Evolutionary conservation across 2,113 vertebrate species (phyloP).

Genomic region (Ammospiza nelsoni): DNA sequence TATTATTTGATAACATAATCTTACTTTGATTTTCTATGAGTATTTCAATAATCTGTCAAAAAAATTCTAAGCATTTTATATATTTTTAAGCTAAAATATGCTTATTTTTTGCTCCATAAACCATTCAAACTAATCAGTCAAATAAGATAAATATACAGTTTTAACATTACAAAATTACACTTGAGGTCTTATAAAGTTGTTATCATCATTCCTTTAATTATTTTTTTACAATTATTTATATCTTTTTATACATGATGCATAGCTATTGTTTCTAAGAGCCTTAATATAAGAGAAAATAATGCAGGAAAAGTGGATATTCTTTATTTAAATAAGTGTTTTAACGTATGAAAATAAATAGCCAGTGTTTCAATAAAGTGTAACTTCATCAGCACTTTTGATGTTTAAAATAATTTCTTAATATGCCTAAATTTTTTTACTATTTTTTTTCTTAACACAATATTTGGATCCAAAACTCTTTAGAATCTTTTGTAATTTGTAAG

Average conservation of each 20-base stretch:
- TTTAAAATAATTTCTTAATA: background rate
- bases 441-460: background rate
- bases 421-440: fast-evolving
- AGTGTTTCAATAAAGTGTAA: background rate
- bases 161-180: background rate
- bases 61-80: background rate
- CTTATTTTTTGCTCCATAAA: background rate
- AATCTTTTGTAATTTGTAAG: background rate
- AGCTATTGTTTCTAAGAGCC: background rate
- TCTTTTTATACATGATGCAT: background rate
- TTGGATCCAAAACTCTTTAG: background rate
- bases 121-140: background rate
- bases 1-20: background rate
- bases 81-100: background rate
- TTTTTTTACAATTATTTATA: fast-evolving
- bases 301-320: background rate
- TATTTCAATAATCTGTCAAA: background rate
- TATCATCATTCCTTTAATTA: background rate
- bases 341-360: background rate
- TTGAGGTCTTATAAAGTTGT: background rate
- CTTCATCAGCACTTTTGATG: background rate
- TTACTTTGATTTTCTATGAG: background rate
- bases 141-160: background rate
- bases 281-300: background rate
- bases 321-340: background rate